phyloP scores from a whole-genome alignment of 2,113 vertebrate genomes.

The Mirza zaza region DNA sequence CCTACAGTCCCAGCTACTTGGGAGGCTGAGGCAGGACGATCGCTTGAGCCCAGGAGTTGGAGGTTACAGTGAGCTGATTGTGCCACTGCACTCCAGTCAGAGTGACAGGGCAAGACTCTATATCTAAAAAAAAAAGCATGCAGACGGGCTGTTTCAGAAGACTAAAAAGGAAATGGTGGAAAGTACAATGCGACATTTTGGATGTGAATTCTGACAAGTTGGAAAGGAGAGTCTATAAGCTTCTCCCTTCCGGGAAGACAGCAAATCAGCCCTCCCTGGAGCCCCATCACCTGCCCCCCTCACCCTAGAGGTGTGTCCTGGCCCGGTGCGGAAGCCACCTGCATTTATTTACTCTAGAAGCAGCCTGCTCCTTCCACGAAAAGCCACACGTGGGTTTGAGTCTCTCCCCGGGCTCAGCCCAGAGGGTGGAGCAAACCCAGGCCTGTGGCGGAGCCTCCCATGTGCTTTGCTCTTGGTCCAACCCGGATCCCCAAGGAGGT shows the following conservation, averaged over 20 bases:
- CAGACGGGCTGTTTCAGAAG: not conserved
- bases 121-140: no score
- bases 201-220: not conserved
- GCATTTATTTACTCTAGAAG: not conserved
- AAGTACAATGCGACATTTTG: not conserved
- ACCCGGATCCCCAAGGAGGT: not conserved
- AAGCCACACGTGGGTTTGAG: not conserved
- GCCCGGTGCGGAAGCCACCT: not conserved
- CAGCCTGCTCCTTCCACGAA: constrained; percentile 32
- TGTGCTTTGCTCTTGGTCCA: not conserved
- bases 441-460: not conserved
- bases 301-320: not conserved
- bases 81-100: no score
- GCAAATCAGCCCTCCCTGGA: not conserved
- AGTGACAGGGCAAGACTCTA: no score
- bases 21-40: no score
- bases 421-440: not conserved
- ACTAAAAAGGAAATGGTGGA: not conserved
- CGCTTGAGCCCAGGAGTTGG: no score
- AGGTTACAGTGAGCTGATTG: no score
- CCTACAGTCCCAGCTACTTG: no score
- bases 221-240: not conserved
- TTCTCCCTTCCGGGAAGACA: not conserved
- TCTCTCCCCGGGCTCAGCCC: not conserved
- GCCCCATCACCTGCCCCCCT: not conserved